Evolutionary conservation across 1,140 invertebrate species (phyloP), one percentile per base, ranked within the genome.

Genomic region (Drosophila arizonae): DNA sequence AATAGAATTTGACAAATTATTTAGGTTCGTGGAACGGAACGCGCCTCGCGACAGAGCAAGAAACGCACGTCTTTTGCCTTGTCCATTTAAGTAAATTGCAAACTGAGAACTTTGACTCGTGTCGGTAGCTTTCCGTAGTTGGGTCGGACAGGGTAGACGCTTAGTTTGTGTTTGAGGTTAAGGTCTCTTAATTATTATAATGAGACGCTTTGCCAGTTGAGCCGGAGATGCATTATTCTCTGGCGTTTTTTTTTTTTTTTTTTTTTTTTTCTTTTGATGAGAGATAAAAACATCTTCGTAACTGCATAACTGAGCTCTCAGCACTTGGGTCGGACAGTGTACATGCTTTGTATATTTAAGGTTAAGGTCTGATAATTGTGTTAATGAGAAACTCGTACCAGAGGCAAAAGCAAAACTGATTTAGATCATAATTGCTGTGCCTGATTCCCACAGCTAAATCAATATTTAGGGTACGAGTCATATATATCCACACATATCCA

Each of bases 141-240:
- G 21, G n/a, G 28, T 61, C 57, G 55, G 26, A 77, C 74, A 82
- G 24, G 50, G 46, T 39, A 52, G 39, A 45, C 39, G 72, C 76
- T 76, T 76, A 71, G 60, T 82, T 41, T 39, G 39, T 2, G 56
- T 51, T 68, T 69, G 60, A 60, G 72, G 60, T 79, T 78, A 65
- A 54, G 66, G 79, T 67, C 65, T 65, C 50, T 64, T 55, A 50
- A 48, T 43, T 36, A 66, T 39, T 51, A 15, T 45, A 43, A 67
- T 66, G 24, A 11, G 36, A 15, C 21, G 10, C 21, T 13, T 4
- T 13, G 11, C 10, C 21, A 41, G 26, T 13, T 39, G 36, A 39
- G 36, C 36, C 4, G 36, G 36, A 39, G 36, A 39, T 39, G 36
- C 8, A 33, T 39, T 10, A 11, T 39, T 39, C 36, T 11, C 11